Conservation (phyloP, 2,113 vertebrate genomes). For the Xerus inauris region DNA sequence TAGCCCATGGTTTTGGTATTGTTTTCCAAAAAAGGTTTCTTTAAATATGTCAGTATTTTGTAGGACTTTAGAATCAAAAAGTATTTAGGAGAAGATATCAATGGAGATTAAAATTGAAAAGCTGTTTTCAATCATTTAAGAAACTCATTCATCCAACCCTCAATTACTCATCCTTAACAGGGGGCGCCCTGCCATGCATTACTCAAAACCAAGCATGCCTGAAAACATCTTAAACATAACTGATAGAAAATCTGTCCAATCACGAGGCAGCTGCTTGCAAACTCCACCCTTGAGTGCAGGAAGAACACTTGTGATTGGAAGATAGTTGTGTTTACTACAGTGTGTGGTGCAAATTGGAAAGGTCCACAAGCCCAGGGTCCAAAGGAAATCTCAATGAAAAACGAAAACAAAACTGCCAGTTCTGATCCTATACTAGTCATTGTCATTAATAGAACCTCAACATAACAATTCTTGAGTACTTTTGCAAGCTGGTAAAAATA, state of each 20-base stretch:
- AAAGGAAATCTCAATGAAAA: conserved; percentile 75
- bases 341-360: conserved; percentile 80
- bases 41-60: conserved; percentile 54
- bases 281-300: conserved; percentile 83
- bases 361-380: conserved; percentile 72
- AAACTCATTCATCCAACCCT: conserved; percentile 77
- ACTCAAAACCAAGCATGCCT: conserved; percentile 81
- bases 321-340: conserved; percentile 81
- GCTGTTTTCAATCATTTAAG: conserved; percentile 73
- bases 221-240: conserved; percentile 80
- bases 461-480: conserved; percentile 58
- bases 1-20: conserved; percentile 20
- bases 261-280: conserved; percentile 72
- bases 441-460: conserved; percentile 62
- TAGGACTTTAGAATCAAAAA: conserved; percentile 64
- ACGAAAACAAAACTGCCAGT: conserved; percentile 48
- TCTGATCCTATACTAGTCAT: conserved; percentile 24
- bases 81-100: conserved; percentile 66
- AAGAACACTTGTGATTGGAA: conserved; percentile 83
- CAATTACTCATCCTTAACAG: conserved; percentile 81
- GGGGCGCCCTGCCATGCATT: conserved; percentile 79
- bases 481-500: conserved; percentile 55
- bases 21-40: conserved; percentile 21
- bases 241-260: conserved; percentile 82
- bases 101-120: conserved; percentile 65